Percentiles rank a stretch among this genome's conserved stretches.
These are phyloP conservation scores for Platyrinchus mystaceus DNA, from an alignment of 2,797 vertebrate species.

Conservation along the genomic window DNA sequence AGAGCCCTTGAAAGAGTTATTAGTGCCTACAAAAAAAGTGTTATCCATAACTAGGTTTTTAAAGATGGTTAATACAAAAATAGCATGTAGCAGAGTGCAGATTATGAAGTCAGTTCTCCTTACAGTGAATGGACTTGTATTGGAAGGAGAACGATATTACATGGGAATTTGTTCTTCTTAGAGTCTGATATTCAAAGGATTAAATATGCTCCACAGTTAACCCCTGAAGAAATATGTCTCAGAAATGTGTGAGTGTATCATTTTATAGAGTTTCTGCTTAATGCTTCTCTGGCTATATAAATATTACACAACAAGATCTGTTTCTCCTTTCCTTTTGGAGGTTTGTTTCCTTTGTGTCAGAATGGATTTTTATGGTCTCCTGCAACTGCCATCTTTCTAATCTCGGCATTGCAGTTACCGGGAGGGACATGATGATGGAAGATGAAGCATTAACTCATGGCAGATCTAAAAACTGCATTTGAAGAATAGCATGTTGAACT, in stretches of 20 bases:
- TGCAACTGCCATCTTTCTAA: not conserved
- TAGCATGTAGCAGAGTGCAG: not conserved
- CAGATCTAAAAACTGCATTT: not conserved
- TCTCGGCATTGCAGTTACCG: accelerated
- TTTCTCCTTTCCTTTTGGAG: not conserved
- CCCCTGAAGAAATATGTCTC: not conserved
- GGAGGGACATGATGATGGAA: not conserved
- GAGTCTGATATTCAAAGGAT: not conserved
- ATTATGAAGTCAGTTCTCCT: not conserved
- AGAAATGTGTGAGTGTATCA: not conserved
- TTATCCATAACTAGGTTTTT: not conserved
- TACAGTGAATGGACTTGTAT: not conserved
- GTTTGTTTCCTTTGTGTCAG: not conserved
- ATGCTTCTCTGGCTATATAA: not conserved
- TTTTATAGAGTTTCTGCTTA: not conserved
- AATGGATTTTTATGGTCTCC: not conserved
- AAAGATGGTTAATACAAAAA: not conserved
- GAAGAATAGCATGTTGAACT: not conserved
- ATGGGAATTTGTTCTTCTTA: not conserved
- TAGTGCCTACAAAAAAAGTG: not conserved
- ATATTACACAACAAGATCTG: not conserved
- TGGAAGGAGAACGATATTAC: not conserved
- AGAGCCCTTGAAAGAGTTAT: not conserved
- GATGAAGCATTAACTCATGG: not conserved
- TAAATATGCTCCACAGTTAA: not conserved